A percentile compares a stretch with the other conserved stretches of the same genome.
Conservation (phyloP, 2,113 vertebrate species). For the Oreocharis arfaki region DNA sequence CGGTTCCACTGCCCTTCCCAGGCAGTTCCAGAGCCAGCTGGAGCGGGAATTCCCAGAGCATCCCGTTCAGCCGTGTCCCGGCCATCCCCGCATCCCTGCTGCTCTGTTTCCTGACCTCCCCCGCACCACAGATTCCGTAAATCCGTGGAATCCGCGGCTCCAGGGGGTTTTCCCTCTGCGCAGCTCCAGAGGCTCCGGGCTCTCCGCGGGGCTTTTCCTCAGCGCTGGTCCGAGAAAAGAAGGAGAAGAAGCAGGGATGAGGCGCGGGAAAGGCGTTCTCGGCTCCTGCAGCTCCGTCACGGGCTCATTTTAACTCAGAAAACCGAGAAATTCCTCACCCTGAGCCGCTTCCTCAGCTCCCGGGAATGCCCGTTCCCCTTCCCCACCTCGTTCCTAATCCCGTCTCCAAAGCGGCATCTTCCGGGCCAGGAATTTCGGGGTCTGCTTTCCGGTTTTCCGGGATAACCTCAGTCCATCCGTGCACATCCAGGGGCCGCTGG, state of each 20-base stretch:
- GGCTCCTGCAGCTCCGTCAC: not conserved
- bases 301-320: not conserved
- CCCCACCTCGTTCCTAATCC: not conserved
- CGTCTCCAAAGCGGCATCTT: not conserved
- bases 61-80: not conserved
- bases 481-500: not conserved
- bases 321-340: not conserved
- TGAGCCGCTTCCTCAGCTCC: not conserved
- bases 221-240: not conserved
- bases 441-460: not conserved
- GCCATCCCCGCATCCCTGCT: not conserved
- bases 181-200: not conserved
- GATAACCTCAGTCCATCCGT: not conserved
- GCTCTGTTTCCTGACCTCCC: not conserved
- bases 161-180: not conserved
- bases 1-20: not conserved
- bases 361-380: not conserved
- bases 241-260: not conserved
- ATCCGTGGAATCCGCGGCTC: not conserved
- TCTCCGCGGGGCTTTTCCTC: not conserved
- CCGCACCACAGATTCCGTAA: rapidly evolving
- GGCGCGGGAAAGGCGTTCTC: not conserved
- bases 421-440: not conserved
- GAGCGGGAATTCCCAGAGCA: rapidly evolving
- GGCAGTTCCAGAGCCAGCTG: not conserved